phyloP scores from a whole-genome alignment of 2,797 vertebrate genomes.

The Scolopax bukidnonensis region DNA sequence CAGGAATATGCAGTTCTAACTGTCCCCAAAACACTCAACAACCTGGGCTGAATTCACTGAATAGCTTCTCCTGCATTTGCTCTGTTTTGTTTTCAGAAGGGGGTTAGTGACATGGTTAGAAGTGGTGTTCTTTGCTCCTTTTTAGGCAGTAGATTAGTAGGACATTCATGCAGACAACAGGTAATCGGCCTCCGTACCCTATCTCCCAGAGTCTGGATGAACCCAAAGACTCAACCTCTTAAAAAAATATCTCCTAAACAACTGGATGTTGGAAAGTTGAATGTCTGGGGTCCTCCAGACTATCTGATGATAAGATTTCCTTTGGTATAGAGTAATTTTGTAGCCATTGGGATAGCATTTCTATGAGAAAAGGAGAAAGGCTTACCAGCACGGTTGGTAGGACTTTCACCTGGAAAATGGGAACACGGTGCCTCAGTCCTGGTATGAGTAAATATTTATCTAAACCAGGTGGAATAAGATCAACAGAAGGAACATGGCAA shows the following conservation, averaged over 20 bases:
- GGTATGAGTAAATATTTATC: conserved; percentile 66
- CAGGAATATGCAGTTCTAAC: not conserved
- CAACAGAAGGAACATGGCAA: conserved; percentile 36
- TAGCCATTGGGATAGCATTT: rapidly evolving
- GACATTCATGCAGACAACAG: not conserved
- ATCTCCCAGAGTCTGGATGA: not conserved
- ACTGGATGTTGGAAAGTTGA: not conserved
- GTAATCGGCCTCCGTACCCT: not conserved
- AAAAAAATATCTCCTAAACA: not conserved
- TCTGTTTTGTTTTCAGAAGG: not conserved
- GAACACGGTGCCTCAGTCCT: conserved; percentile 38
- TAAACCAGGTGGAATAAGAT: conserved; percentile 59
- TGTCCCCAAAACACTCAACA: not conserved
- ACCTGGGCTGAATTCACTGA: not conserved
- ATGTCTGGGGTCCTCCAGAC: not conserved
- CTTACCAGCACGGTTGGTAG: not conserved
- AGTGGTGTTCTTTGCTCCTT: not conserved
- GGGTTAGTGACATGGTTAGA: not conserved
- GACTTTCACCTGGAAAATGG: conserved; percentile 51
- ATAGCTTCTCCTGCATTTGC: not conserved
- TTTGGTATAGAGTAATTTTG: not conserved
- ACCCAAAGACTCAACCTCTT: not conserved
- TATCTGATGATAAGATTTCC: not conserved
- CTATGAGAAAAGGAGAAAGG: not conserved
- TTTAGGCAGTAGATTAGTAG: not conserved